These are phyloP conservation scores for Cotesia congregata DNA, from an alignment of 2,888 invertebrate genomes.

Conservation along the genomic window DNA sequence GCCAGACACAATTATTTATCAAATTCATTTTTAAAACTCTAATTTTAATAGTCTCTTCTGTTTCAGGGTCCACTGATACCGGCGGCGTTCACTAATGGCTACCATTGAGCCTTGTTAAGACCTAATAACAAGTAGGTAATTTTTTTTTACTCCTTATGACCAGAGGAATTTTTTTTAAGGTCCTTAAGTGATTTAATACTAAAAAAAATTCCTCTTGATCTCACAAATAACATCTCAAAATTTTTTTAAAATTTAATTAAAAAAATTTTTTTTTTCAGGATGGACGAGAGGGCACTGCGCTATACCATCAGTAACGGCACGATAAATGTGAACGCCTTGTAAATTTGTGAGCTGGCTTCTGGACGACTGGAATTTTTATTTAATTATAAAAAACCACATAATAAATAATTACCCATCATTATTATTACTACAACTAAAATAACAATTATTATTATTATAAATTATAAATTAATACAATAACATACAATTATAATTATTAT, in stretches of 20 bases:
- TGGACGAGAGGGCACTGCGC: conserved; percentile 69
- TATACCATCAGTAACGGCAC: conserved; percentile 67
- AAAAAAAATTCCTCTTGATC: no score
- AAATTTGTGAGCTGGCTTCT: conserved; percentile 31
- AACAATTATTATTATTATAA: conserved; percentile 46
- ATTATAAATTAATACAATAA: conserved; percentile 52
- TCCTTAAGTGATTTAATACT: no score
- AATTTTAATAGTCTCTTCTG: conserved; percentile 55
- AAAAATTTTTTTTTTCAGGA: conserved; percentile 53
- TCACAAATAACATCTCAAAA: neutral
- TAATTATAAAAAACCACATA: neutral
- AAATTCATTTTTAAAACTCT: neutral
- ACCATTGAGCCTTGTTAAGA: conserved; percentile 82
- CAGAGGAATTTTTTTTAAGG: neutral
- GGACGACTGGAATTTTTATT: conserved; percentile 42
- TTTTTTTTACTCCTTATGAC: neutral
- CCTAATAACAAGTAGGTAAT: conserved; percentile 64
- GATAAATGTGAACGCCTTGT: conserved; percentile 57
- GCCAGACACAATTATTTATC: neutral
- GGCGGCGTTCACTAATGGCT: conserved; percentile 98
- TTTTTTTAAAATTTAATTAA: neutral
- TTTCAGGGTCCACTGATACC: conserved; percentile 97
- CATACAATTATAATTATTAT: conserved; percentile 32
- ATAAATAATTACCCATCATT: neutral
- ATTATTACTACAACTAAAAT: neutral